phyloP scores from a whole-genome alignment of 2,888 invertebrate species.

The Gasteruption jaculator region DNA sequence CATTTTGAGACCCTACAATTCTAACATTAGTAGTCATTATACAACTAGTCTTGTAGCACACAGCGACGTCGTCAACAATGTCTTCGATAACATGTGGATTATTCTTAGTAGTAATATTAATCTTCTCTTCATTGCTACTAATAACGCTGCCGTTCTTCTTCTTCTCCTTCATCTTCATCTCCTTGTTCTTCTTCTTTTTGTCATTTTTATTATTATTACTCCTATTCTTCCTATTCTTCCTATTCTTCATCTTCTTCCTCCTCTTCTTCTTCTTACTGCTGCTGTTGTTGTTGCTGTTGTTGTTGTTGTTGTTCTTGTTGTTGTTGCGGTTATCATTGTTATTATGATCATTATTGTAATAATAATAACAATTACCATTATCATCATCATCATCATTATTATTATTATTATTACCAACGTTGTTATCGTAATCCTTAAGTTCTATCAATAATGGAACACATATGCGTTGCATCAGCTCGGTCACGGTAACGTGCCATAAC shows the following conservation, averaged over 20 bases:
- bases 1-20: conserved; percentile 45
- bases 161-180: conserved; percentile 5
- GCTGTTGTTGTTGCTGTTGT: too few species aligned
- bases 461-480: conserved; percentile 48
- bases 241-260: too few species aligned
- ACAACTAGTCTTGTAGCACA: conserved; percentile 46
- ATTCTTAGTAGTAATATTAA: conserved; percentile 36
- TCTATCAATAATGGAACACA: conserved; percentile 51
- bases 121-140: conserved; percentile 23
- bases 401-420: conserved; percentile 25
- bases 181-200: conserved; percentile 6
- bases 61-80: conserved; percentile 42
- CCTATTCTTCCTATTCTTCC: too few species aligned
- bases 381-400: conserved; percentile 29
- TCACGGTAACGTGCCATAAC: conserved; percentile 42
- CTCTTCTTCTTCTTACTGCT: too few species aligned
- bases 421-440: conserved; percentile 38
- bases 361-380: conserved; percentile 18
- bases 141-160: conserved; percentile 19
- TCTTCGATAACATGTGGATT: conserved; percentile 38
- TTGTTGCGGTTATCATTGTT: too few species aligned
- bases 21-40: conserved; percentile 44
- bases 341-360: conserved; percentile 13
- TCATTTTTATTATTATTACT: too few species aligned
- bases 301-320: too few species aligned